Percentiles rank a stretch among this genome's conserved stretches.
phyloP scores from a whole-genome alignment of 2,113 vertebrate genomes.

The Heliornis fulica region DNA sequence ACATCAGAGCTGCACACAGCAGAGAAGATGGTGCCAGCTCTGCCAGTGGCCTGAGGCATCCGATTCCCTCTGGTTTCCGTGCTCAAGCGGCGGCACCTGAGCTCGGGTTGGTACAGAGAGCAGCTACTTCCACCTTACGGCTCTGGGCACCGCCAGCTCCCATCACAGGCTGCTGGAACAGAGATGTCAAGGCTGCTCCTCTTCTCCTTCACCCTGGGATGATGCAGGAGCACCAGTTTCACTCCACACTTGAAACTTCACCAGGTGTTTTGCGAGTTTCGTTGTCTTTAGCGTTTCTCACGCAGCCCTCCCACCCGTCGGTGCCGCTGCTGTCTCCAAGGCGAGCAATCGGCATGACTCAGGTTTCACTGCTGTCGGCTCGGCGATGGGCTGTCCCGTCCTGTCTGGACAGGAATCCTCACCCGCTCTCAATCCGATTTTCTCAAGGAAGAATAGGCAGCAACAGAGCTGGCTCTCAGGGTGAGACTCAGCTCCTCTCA shows the following conservation, averaged over 20 bases:
- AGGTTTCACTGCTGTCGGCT: constrained; percentile 7
- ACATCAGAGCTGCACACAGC: background rate
- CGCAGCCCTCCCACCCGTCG: constrained; percentile 1
- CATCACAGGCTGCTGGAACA: fast-evolving
- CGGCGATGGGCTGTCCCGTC: constrained; percentile 14
- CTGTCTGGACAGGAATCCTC: constrained; percentile 64
- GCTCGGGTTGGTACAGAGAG: background rate
- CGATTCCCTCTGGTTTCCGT: background rate
- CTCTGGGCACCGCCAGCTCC: background rate
- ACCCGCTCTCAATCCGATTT: background rate
- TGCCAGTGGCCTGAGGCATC: background rate
- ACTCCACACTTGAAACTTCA: background rate
- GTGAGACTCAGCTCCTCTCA: background rate
- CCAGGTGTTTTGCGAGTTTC: constrained; percentile 21
- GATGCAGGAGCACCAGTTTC: background rate
- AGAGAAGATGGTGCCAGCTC: background rate
- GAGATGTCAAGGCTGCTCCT: background rate
- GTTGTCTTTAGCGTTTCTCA: constrained; percentile 37
- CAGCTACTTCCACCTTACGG: background rate
- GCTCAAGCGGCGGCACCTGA: background rate
- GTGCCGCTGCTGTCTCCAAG: constrained; percentile 13
- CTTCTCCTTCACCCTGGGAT: background rate
- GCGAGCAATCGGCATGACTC: constrained; percentile 22
- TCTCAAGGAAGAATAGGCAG: background rate
- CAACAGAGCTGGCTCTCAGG: background rate